phyloP scores from a whole-genome alignment of 2,888 invertebrate species.

The Cantharis flavilabris region DNA sequence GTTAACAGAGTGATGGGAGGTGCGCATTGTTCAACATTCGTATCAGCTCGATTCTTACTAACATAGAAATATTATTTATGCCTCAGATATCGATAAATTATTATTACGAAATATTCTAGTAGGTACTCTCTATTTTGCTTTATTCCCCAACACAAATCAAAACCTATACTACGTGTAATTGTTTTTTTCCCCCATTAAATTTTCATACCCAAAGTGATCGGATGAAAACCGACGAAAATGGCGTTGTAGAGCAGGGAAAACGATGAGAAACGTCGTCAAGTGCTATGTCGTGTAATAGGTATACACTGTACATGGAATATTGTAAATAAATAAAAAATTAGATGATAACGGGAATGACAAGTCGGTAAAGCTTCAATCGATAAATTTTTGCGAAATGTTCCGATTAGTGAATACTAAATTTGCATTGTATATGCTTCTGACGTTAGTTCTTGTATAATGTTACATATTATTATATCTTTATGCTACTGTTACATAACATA shows the following conservation, averaged over 20 bases:
- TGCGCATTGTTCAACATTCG: conserved; percentile 50
- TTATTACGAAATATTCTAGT: conserved; percentile 40
- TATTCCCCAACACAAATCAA: not conserved
- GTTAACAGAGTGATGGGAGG: conserved; percentile 56
- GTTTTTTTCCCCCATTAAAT: not conserved
- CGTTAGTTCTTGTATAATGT: conserved; percentile 12
- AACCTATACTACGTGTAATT: not conserved
- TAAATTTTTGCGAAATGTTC: not conserved
- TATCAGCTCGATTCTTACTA: conserved; percentile 40
- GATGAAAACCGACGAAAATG: not conserved
- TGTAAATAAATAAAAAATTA: not conserved
- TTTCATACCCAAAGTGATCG: not conserved
- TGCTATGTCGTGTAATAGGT: conserved; percentile 4
- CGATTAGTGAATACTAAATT: not conserved
- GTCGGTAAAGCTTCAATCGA: not conserved
- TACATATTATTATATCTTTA: conserved; percentile 30
- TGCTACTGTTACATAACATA: conserved; percentile 37
- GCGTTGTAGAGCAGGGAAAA: not conserved
- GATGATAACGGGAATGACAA: not conserved
- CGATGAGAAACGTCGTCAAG: not conserved
- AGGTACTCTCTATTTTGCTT: conserved; percentile 31
- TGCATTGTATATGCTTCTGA: not conserved
- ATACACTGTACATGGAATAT: not conserved
- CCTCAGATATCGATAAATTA: conserved; percentile 50
- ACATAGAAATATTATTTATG: conserved; percentile 60